A percentile compares a stretch with the other conserved stretches of the same genome.
phyloP scores from a whole-genome alignment of 1,140 invertebrate genomes.

The Hypothenemus hampei region DNA sequence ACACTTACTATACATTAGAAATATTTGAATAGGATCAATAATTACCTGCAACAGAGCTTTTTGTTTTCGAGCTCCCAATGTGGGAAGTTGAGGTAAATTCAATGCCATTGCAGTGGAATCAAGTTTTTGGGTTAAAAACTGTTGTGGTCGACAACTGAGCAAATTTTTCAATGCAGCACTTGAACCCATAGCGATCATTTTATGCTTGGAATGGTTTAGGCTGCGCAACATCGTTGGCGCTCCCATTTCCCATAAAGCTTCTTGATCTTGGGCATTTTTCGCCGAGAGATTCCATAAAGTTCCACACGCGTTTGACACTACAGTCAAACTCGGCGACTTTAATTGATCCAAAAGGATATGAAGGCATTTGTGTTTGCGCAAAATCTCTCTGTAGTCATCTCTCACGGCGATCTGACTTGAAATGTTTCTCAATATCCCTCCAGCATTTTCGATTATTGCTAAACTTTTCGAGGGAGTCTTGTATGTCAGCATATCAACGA shows the following conservation, averaged over 20 bases:
- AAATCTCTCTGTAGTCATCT: conserved; percentile 82
- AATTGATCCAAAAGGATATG: conserved; percentile 87
- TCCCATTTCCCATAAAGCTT: conserved; percentile 84
- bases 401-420: conserved; percentile 89
- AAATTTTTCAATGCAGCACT: conserved; percentile 91
- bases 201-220: conserved; percentile 91
- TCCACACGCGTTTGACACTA: conserved; percentile 94
- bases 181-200: conserved; percentile 95
- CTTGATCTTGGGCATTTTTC: conserved; percentile 81
- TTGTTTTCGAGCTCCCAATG: conserved; percentile 77
- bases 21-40: not conserved
- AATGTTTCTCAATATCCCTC: conserved; percentile 90
- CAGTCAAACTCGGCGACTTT: conserved; percentile 86
- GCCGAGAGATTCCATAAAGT: conserved; percentile 95
- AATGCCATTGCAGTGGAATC: conserved; percentile 67
- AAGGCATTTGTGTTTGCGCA: conserved; percentile 82
- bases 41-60: conserved; percentile 70
- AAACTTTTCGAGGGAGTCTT: conserved; percentile 82
- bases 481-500: conserved; percentile 84
- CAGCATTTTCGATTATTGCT: conserved; percentile 91
- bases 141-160: conserved; percentile 72
- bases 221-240: conserved; percentile 90
- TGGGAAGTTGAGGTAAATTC: conserved; percentile 68
- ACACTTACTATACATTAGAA: not conserved
- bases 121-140: conserved; percentile 60